These are phyloP conservation scores for Isoperla grammatica DNA, from an alignment of 2,888 invertebrate species.

Conservation along the genomic window DNA sequence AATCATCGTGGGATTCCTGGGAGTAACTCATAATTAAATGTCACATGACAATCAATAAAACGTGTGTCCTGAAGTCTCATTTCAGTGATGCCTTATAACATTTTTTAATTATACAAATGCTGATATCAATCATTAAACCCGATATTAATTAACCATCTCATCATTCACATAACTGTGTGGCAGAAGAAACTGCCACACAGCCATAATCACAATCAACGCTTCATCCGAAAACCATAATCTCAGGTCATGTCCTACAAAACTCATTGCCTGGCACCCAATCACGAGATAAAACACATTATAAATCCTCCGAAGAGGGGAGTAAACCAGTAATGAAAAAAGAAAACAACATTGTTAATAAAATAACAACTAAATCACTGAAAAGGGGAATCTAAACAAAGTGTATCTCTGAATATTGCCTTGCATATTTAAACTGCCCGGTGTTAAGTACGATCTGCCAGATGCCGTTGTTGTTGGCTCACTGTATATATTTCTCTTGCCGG, in stretches of 20 bases:
- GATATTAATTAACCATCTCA: not conserved
- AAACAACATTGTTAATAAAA: not conserved
- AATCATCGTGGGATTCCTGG: conserved; percentile 13
- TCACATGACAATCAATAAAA: not conserved
- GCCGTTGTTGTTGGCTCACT: conserved; percentile 35
- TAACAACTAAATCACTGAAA: conserved; percentile 23
- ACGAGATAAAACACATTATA: conserved; percentile 3
- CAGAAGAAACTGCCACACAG: too few species aligned
- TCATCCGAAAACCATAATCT: not conserved
- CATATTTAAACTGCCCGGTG: conserved; percentile 32
- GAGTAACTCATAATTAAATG: not conserved
- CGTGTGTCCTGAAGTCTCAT: conserved; percentile 1
- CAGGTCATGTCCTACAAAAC: not conserved
- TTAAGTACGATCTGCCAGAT: conserved; percentile 34
- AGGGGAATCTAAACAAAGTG: conserved; percentile 28
- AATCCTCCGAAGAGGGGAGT: conserved; percentile 10
- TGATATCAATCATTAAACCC: not conserved
- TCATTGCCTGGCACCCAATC: not conserved
- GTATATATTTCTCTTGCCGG: conserved; percentile 26
- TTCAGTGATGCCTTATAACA: too few species aligned
- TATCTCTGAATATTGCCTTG: conserved; percentile 18
- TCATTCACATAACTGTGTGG: not conserved
- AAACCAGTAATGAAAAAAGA: conserved; percentile 19
- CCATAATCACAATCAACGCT: not conserved
- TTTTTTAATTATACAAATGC: too few species aligned